These are phyloP conservation scores for Drosophila pegasa DNA, from an alignment of 2,888 invertebrate genomes.

Conservation along the genomic window DNA sequence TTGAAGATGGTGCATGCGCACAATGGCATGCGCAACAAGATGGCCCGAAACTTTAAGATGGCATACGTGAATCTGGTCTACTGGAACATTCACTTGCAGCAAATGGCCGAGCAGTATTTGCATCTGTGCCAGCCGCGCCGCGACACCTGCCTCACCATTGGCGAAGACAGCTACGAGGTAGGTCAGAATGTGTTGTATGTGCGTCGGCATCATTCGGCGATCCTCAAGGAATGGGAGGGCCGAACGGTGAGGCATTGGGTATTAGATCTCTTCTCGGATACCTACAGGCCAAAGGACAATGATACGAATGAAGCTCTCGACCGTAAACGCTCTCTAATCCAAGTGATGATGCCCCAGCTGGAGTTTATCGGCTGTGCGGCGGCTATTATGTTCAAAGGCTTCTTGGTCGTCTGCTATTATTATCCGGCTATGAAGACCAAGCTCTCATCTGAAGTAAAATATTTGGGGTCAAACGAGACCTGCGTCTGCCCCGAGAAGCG, in stretches of 20 bases:
- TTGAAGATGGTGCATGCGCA: constrained; percentile 36
- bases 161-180: constrained; percentile 18
- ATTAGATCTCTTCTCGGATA: constrained; percentile 8
- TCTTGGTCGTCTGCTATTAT: constrained; percentile 54
- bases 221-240: constrained; percentile 35
- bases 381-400: constrained; percentile 52
- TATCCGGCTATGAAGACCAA: constrained; percentile 27
- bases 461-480: neutral
- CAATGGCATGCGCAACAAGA: constrained; percentile 53
- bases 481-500: constrained; percentile 37
- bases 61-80: constrained; percentile 57
- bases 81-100: constrained; percentile 47
- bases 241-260: constrained; percentile 45
- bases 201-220: neutral
- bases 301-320: too few relatives aligned
- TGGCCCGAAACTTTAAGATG: constrained; percentile 23
- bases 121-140: constrained; percentile 21
- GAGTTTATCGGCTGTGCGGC: constrained; percentile 52
- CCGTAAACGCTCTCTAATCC: too few relatives aligned
- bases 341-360: constrained; percentile 45
- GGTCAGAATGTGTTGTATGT: constrained; percentile 47
- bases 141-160: constrained; percentile 46
- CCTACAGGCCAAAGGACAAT: too few relatives aligned
- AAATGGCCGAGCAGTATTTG: constrained; percentile 54
- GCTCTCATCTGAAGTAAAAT: neutral